Base-by-base conservation (phyloP, 2,797 vertebrate species). In the Acipenser ruthenus region DNA sequence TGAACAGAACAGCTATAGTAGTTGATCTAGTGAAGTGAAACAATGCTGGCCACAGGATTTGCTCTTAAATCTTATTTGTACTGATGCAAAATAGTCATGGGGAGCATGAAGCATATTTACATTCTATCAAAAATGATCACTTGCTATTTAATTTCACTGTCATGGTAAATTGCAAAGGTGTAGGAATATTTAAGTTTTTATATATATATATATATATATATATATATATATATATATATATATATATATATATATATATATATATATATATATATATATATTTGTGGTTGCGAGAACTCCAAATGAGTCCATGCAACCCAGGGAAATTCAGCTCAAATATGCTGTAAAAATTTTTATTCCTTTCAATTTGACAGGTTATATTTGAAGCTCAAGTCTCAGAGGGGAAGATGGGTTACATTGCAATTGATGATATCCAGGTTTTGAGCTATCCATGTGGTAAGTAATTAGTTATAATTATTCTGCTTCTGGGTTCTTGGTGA, bases 361-460 rank as follows among this genome's bases (percentile, higher is more conserved):
- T 83, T 86, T 79, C 68, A 50, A 82, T 76, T 70, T 86, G 80
- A 79, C 88, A 99, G 96, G 95, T 99, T 83, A 96, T 99, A 86
- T 98, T 99, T 81, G 96, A 99, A 87, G 95, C 95, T 3, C 94
- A 96, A 79, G 91, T 97, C 74, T 94, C 93, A 70, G 92, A 90
- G 80, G 91, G 92, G 72, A 95, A 95, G 87, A 88, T 83, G 60
- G 96, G 95, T 78, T 99, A 95, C 85, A 95, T 99, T 74, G 96
- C 94, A 84, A 93, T 99, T 71, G 96, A 99, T 84, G 95, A 99
- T 83, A 94, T 99, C 82, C 95, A 99, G 86, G 96, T 99, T 75
- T 82, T 99, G 82, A 99, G 96, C 84, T 99, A 99, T 79, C 96
- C 96, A 67, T 99, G 96, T 73, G 96, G 96, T 99, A 90, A 94